Percentiles rank a stretch among this genome's conserved stretches.
These are phyloP conservation scores for Lota lota DNA, from an alignment of 2,113 vertebrate species.

Conservation along the genomic window DNA sequence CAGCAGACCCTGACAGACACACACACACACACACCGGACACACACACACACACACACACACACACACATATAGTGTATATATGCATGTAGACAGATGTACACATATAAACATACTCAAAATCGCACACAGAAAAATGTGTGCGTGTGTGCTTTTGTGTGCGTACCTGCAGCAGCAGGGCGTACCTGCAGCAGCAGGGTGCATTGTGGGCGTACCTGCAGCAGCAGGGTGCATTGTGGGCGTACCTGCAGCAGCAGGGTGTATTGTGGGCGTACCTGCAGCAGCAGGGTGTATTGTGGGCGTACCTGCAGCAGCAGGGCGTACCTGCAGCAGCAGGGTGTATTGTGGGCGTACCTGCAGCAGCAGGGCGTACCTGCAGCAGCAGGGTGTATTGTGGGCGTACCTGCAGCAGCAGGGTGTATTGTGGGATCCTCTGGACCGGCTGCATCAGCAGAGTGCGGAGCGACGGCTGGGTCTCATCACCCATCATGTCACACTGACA, in stretches of 20 bases:
- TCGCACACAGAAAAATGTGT: no score
- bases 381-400: conserved; percentile 59
- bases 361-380: conserved; percentile 83
- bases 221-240: conserved; percentile 86
- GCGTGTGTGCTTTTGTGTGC: background rate
- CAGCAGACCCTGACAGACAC: conserved; percentile 77
- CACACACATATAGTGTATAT: background rate
- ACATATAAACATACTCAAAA: no score
- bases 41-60: conserved; percentile 5
- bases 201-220: conserved; percentile 80
- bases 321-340: conserved; percentile 93
- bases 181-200: conserved; percentile 75
- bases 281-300: no score
- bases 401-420: conserved; percentile 91
- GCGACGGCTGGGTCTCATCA: conserved; percentile 86
- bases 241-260: background rate
- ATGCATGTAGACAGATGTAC: no score
- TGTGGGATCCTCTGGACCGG: conserved; percentile 94
- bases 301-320: conserved; percentile 79
- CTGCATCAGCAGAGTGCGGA: conserved; percentile 89
- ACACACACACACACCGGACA: conserved; percentile 9
- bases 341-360: conserved; percentile 72
- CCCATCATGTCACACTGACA: conserved; percentile 73
- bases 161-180: conserved; percentile 77
- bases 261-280: background rate